Conservation (phyloP, 2,113 vertebrate genomes). For the Galeopterus variegatus region DNA sequence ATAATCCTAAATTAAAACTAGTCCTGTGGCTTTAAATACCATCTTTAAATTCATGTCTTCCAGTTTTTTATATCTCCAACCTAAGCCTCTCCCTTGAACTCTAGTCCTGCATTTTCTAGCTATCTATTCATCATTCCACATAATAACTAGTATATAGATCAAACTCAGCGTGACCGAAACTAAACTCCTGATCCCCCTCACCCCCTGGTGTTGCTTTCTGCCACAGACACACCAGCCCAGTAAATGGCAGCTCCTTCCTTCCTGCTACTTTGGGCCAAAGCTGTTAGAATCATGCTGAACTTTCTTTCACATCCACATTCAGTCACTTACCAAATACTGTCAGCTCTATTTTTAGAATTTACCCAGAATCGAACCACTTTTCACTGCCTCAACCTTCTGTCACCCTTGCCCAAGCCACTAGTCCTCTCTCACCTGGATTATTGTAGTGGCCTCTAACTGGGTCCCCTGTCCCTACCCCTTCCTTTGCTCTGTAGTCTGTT, state of each 20-base stretch:
- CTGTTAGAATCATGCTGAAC: background rate
- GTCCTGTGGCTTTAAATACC: conserved; percentile 53
- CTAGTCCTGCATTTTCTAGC: background rate
- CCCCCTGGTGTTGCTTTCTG: background rate
- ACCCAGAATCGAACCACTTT: background rate
- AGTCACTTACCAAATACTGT: conserved; percentile 31
- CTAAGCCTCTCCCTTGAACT: background rate
- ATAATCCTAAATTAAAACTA: conserved; percentile 60
- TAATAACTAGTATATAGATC: conserved; percentile 19
- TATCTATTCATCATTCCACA: conserved; percentile 20
- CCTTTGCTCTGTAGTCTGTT: background rate
- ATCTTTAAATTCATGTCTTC: conserved; percentile 56
- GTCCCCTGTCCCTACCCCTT: background rate
- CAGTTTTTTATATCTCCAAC: conserved; percentile 46
- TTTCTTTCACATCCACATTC: background rate
- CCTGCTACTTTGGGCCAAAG: background rate
- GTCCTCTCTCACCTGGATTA: background rate
- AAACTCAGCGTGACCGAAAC: conserved; percentile 19
- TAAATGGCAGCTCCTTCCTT: conserved; percentile 41
- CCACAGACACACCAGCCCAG: background rate
- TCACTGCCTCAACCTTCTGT: background rate
- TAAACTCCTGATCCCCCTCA: background rate
- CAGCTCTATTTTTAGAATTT: background rate
- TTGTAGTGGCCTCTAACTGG: background rate
- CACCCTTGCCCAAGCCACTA: background rate